Conservation (phyloP, 2,113 vertebrate species). For the Sisor rabdophorus region DNA sequence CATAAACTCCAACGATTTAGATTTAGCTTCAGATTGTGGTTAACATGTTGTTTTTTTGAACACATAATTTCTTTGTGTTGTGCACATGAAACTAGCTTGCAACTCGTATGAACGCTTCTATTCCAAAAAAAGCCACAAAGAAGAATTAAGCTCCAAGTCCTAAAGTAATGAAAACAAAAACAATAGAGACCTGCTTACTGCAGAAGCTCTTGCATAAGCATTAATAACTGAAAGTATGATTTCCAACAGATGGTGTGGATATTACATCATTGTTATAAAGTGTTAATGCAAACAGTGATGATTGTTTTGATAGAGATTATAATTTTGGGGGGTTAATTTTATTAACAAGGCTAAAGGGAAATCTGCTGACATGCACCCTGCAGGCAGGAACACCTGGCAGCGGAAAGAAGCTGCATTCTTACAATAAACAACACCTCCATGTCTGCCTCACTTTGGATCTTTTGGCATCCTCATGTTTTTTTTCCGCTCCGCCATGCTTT, state of each 20-base stretch:
- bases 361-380: slow-evolving; percentile 60
- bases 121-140: background rate
- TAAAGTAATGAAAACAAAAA: slow-evolving; percentile 2
- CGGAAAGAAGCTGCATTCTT: slow-evolving; percentile 13
- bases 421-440: slow-evolving; percentile 3
- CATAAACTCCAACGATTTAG: background rate
- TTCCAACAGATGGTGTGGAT: slow-evolving; percentile 59
- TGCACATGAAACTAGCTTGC: background rate
- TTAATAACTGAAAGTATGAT: slow-evolving; percentile 57
- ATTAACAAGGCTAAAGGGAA: slow-evolving; percentile 56
- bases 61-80: background rate
- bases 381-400: slow-evolving; percentile 40
- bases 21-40: background rate
- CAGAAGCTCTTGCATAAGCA: slow-evolving; percentile 51
- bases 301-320: slow-evolving; percentile 29
- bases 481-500: slow-evolving; percentile 42
- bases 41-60: background rate
- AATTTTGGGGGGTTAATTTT: slow-evolving; percentile 52
- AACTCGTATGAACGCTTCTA: background rate
- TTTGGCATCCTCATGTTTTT: slow-evolving; percentile 32
- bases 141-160: background rate
- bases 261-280: slow-evolving; percentile 56
- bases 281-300: slow-evolving; percentile 15
- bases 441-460: slow-evolving; percentile 14
- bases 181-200: slow-evolving; percentile 23